Evolutionary conservation across 2,888 invertebrate genomes (phyloP).

Genomic region (Noctua janthina): DNA sequence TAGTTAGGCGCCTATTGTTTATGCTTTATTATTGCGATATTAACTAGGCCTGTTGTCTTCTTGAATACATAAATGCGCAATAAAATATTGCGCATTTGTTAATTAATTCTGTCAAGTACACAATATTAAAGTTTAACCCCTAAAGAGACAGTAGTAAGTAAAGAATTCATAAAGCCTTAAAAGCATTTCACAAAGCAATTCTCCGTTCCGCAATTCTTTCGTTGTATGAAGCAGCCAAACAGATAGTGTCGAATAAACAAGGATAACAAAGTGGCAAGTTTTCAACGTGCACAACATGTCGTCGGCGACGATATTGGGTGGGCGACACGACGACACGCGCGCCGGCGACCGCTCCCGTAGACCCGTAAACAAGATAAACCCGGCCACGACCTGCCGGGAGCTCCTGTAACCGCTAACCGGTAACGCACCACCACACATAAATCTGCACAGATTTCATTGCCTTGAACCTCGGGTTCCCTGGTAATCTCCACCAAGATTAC

Average conservation of each 20-base stretch:
- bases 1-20: constrained; percentile 66
- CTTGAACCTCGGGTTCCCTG: constrained; percentile 73
- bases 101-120: not conserved
- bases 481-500: constrained; percentile 73
- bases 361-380: constrained; percentile 85
- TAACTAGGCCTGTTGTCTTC: not conserved
- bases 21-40: constrained; percentile 55
- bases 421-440: constrained; percentile 79
- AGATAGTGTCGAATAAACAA: constrained; percentile 64
- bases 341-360: constrained; percentile 76
- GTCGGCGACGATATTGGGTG: constrained; percentile 66
- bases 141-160: not conserved
- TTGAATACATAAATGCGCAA: not conserved
- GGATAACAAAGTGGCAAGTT: constrained; percentile 67
- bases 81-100: constrained; percentile 10
- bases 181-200: constrained; percentile 38
- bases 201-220: constrained; percentile 43
- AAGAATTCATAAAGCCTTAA: constrained; percentile 9
- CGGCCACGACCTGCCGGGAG: constrained; percentile 58
- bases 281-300: constrained; percentile 70
- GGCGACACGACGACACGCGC: constrained; percentile 67
- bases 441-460: constrained; percentile 82
- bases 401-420: constrained; percentile 56
- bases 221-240: constrained; percentile 54
- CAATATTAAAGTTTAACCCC: not conserved